Evolutionary conservation across 2,888 invertebrate species (phyloP).

Genomic region (Lasioglossum oenotherae): DNA sequence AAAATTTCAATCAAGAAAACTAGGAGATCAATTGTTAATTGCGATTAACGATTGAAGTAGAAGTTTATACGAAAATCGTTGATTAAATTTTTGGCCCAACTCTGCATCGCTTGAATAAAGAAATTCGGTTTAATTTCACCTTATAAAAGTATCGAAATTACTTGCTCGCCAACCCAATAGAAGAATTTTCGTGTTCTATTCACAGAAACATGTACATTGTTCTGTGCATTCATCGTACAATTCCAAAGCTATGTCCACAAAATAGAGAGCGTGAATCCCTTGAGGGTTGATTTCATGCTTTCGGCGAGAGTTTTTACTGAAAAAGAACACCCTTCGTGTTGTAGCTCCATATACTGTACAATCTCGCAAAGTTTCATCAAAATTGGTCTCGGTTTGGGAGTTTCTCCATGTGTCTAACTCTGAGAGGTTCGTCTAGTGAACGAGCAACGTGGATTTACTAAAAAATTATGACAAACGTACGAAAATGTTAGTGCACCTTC

Average conservation of each 20-base stretch:
- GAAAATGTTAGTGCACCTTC: neutral
- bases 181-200: neutral
- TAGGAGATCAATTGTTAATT: too few relatives aligned
- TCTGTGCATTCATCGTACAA: neutral
- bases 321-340: neutral
- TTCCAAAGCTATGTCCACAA: neutral
- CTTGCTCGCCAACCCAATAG: neutral
- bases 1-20: too few relatives aligned
- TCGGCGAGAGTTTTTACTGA: neutral
- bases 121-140: too few relatives aligned
- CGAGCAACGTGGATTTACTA: neutral
- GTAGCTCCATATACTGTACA: neutral
- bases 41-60: too few relatives aligned
- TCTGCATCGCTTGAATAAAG: too few relatives aligned
- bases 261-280: neutral
- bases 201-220: neutral
- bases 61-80: too few relatives aligned
- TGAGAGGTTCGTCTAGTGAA: neutral
- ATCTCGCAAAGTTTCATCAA: slow-evolving; percentile 8
- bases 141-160: too few relatives aligned
- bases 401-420: neutral
- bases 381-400: neutral
- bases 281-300: neutral
- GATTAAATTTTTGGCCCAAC: too few relatives aligned
- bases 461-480: neutral